Evolutionary conservation across 2,113 vertebrate genomes (phyloP), one percentile per base, ranked within the genome.

Genomic region (Ploceus nigricollis): DNA sequence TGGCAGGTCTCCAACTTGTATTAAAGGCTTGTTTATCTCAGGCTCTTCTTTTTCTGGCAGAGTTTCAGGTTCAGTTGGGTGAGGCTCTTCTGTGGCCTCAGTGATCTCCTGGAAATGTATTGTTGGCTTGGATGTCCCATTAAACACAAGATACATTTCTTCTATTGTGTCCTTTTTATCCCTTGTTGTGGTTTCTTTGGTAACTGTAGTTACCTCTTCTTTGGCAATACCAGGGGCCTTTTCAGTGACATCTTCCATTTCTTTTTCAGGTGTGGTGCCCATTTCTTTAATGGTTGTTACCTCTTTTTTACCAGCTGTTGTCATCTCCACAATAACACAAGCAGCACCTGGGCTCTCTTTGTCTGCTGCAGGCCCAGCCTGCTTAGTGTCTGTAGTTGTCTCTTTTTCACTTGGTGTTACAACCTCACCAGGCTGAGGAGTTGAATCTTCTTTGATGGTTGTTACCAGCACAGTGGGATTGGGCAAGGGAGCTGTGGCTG

Each of bases 131-230:
- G 94, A 90, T 66, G 92, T 96, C 48, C 96, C 94, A 8, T 88
- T 93, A 42, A 94, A 93, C 68, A 91, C 65, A 60, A 93, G 45
- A 82, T 92, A 83, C 88, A 91, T 95, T 82, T 96, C 96, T 87
- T 95, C 92, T 68, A 93, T 90, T 0, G 93, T 96, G 75, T 96
- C 96, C 68, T 96, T 96, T 83, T 95, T 91, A 27, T 82, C 90
- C 37, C 83, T 92, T 37, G 82, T 76, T 6, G 78, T 54, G 31
- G 84, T 94, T 68, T 94, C 94, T 86, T 64, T 83, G n/a, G 64
- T 70, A 39, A 50, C 70, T 70, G 94, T 75, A 6, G 61, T 84
- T 71, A 48, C 56, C 45, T 92, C 78, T 58, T 8, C 64, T 23
- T 54, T 72, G 9, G 73, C 61, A 60, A 51, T 25, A 48, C 6